These are phyloP conservation scores for Chlamydotis undulata DNA, from an alignment of 2,113 vertebrate genomes.

Conservation along the genomic window DNA sequence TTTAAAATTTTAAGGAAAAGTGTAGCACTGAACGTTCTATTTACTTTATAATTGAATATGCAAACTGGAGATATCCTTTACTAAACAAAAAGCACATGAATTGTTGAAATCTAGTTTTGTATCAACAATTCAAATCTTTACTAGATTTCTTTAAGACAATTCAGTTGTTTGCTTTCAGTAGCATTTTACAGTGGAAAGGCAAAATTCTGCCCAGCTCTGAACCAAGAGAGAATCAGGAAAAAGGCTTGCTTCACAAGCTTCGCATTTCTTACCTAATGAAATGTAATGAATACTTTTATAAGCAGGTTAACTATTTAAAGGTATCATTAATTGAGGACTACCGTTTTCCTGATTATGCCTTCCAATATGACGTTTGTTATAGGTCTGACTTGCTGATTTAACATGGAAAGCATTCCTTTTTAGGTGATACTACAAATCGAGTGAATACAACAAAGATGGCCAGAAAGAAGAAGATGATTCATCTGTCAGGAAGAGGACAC, in stretches of 20 bases:
- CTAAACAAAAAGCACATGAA: not conserved
- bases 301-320: not conserved
- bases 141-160: not conserved
- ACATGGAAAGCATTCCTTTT: not conserved
- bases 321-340: not conserved
- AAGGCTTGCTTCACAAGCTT: not conserved
- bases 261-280: not conserved
- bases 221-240: not conserved
- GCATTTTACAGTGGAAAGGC: not conserved
- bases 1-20: not conserved
- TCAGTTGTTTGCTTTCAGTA: not conserved
- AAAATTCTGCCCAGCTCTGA: not conserved
- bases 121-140: not conserved
- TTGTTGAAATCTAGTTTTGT: not conserved
- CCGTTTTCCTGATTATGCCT: not conserved
- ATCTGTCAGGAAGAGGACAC: not conserved
- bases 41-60: not conserved
- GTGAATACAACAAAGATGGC: not conserved
- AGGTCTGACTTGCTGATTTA: not conserved
- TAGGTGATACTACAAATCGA: not conserved
- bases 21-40: not conserved
- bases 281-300: not conserved
- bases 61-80: not conserved
- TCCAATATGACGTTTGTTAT: not conserved
- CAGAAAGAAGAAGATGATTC: not conserved